A percentile compares a stretch with the other conserved stretches of the same genome.
phyloP scores from a whole-genome alignment of 2,888 invertebrate species.

The Rhimphoctona megacephalus region DNA sequence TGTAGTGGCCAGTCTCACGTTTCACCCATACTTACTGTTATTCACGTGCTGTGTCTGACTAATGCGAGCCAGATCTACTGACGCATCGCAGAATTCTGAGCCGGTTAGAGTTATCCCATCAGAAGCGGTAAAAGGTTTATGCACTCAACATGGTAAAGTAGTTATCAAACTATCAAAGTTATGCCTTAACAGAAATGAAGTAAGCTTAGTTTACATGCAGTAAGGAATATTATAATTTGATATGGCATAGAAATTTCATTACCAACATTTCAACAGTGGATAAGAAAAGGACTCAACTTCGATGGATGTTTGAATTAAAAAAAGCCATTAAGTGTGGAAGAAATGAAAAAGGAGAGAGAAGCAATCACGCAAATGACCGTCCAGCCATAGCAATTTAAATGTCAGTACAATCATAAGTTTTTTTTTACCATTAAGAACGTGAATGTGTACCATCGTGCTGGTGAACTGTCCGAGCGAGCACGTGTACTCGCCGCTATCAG shows the following conservation, averaged over 20 bases:
- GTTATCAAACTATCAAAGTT: constrained; percentile 62
- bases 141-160: constrained; percentile 40
- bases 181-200: neutral
- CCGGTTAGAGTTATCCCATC: constrained; percentile 43
- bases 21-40: constrained; percentile 51
- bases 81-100: constrained; percentile 39
- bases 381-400: neutral
- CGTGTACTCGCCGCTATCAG: constrained; percentile 89
- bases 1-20: constrained; percentile 45
- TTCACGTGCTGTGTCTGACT: constrained; percentile 54
- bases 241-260: constrained; percentile 38
- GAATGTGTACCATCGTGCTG: constrained; percentile 88
- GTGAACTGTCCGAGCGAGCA: constrained; percentile 89
- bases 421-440: constrained; percentile 88
- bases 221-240: constrained; percentile 31
- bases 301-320: neutral
- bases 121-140: constrained; percentile 26
- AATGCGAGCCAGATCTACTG: constrained; percentile 58
- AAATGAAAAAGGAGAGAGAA: neutral
- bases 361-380: neutral
- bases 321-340: neutral
- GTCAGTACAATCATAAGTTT: neutral
- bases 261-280: neutral
- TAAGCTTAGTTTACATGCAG: constrained; percentile 4
- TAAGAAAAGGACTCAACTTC: neutral